A percentile compares a stretch with the other conserved stretches of the same genome.
Evolutionary conservation across 2,113 vertebrate genomes (phyloP).

Genomic region (Myrmecophaga tridactyla): DNA sequence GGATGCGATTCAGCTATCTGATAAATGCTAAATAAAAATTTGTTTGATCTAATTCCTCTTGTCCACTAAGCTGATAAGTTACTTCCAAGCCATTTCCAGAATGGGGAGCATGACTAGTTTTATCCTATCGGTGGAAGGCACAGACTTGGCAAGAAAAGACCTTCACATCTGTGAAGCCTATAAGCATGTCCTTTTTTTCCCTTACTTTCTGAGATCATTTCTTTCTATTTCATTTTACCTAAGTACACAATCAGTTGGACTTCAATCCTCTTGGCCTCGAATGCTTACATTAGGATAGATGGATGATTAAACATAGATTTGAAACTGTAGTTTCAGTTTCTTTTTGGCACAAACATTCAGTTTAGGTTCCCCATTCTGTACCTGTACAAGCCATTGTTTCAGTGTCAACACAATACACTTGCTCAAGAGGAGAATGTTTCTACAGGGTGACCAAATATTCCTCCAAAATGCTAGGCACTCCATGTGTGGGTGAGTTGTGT

Average conservation of each 20-base stretch:
- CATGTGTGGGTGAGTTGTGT: neutral
- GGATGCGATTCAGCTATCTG: conserved; percentile 46
- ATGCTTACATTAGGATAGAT: conserved; percentile 32
- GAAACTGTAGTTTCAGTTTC: conserved; percentile 4
- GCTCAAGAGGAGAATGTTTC: neutral
- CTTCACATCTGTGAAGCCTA: conserved; percentile 43
- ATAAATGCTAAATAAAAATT: conserved; percentile 27
- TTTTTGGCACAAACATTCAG: neutral
- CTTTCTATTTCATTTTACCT: conserved; percentile 4
- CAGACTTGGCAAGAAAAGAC: conserved; percentile 45
- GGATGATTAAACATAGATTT: conserved; percentile 8
- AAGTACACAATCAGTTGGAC: conserved; percentile 22
- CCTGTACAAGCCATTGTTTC: neutral
- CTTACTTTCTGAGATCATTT: neutral
- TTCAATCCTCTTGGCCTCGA: conserved; percentile 23
- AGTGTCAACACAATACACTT: neutral
- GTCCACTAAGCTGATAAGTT: conserved; percentile 51
- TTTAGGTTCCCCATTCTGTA: neutral
- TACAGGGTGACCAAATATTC: neutral
- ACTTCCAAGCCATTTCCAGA: conserved; percentile 35
- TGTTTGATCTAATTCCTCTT: conserved; percentile 46
- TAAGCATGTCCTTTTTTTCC: neutral
- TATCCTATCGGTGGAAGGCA: conserved; percentile 27
- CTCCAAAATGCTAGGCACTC: neutral
- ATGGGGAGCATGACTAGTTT: neutral